Evolutionary conservation across 2,888 invertebrate genomes (phyloP).

Genomic region (Tetragnatha montana): DNA sequence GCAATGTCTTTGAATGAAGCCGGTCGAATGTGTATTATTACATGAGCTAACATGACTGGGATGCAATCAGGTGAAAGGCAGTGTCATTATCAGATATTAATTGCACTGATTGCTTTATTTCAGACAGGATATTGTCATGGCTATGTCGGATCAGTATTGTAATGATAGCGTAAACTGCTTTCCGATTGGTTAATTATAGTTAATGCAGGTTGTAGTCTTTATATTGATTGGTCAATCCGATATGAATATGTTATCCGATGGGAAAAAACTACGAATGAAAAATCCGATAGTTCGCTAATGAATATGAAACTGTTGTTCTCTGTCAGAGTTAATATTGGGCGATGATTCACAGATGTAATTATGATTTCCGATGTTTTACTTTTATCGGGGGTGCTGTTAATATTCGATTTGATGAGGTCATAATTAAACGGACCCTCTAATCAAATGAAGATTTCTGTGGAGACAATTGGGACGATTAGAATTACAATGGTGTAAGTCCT

Average conservation of each 20-base stretch:
- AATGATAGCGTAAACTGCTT: background rate
- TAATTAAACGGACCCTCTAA: too few relatives aligned
- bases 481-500: too few relatives aligned
- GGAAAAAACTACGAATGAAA: background rate
- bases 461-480: too few relatives aligned
- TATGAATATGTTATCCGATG: background rate
- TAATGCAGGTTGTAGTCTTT: background rate
- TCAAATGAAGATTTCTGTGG: too few relatives aligned
- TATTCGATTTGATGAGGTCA: too few relatives aligned
- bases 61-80: background rate
- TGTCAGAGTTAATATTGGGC: too few relatives aligned
- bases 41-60: background rate
- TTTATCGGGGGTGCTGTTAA: too few relatives aligned
- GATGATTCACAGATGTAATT: too few relatives aligned
- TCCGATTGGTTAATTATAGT: background rate
- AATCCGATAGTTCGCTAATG: too few relatives aligned
- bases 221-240: background rate
- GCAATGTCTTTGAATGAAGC: constrained; percentile 16
- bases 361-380: too few relatives aligned
- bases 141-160: background rate
- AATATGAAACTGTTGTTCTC: too few relatives aligned
- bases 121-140: background rate
- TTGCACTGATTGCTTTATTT: background rate
- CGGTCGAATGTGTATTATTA: background rate
- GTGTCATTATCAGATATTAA: background rate